Percentiles rank a stretch among this genome's conserved stretches.
These are phyloP conservation scores for Probaryconus sp. DNA, from an alignment of 1,140 invertebrate species.

Conservation along the genomic window DNA sequence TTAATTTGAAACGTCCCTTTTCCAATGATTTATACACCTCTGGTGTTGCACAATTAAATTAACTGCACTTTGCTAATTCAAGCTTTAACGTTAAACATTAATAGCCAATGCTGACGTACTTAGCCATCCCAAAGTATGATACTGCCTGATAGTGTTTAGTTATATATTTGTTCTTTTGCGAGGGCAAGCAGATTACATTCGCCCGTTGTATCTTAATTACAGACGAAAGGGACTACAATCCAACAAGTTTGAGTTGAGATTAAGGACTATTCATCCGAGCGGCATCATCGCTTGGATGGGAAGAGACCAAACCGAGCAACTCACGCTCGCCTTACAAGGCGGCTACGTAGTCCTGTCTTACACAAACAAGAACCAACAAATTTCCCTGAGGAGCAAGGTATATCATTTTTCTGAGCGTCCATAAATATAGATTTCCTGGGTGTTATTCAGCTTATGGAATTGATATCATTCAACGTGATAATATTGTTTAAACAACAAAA, in stretches of 20 bases:
- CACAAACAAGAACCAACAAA: conserved; percentile 70
- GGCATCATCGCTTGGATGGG: conserved; percentile 83
- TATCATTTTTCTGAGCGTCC: conserved; percentile 68
- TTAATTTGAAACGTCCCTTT: too few species aligned
- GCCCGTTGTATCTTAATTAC: conserved; percentile 47
- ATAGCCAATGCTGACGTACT: conserved; percentile 24
- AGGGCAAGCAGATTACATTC: too few species aligned
- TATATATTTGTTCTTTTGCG: neutral
- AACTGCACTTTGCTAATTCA: conserved; percentile 19
- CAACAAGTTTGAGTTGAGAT: conserved; percentile 82
- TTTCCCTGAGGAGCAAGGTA: conserved; percentile 79
- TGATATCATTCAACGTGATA: too few species aligned
- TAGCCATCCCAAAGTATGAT: conserved; percentile 22
- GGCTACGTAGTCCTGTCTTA: conserved; percentile 82
- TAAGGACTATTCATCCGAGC: conserved; percentile 80
- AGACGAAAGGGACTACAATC: conserved; percentile 80
- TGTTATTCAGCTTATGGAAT: too few species aligned
- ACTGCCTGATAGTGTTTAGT: conserved; percentile 15
- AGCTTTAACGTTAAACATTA: conserved; percentile 30
- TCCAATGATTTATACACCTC: too few species aligned
- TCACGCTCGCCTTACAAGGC: conserved; percentile 72
- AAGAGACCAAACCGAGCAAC: conserved; percentile 77
- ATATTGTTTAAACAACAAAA: too few species aligned
- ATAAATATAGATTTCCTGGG: too few species aligned
- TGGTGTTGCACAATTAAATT: too few species aligned